Base-by-base conservation (phyloP, 2,797 vertebrate species). In the Adrianichthys oophorus region DNA sequence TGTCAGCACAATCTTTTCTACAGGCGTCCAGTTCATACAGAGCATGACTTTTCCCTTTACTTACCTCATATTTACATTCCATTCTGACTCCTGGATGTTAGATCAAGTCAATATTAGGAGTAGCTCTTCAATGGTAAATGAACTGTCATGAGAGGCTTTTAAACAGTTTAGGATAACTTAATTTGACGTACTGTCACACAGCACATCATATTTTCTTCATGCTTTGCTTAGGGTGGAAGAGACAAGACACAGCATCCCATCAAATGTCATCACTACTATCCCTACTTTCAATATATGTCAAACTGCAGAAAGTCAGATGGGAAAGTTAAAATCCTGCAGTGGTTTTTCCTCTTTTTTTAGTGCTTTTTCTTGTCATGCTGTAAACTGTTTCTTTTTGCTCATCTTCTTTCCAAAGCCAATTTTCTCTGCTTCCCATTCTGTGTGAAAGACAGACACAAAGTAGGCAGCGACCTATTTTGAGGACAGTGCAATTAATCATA, bases 401-500 rank as follows among this genome's bases (percentile, higher is more conserved):
- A 17, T 23, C 23, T 56, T 41, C 57, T 19, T 52, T 59, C 23
- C 0, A 13, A 52, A 62, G 59, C 48, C 4, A 4, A 4, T 41
- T 52, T 55, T 21, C 19, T 43, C 21, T 59, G 47, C 52, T 53
- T 56, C 37, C 64, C 61, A 44, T 42, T 74, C 52, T 37, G 52
- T 48, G 41, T 72, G 44, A 65, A 68, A 62, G 65, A 65, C 69
- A 74, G 69, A 70, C 41, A 32, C 58, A 52, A 47, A 63, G 69
- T 64, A 18, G 62, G 63, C 76, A 61, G 68, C 62, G 67, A 74
- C 72, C 88, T 91, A 90, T 92, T 92, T 91, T 80, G 85, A 81
- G 87, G 79, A 64, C 53, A 41, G 59, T 80, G 87, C 83, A 90
- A 90, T 92, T 91, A 92, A 92, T 91, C 84, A 91, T 87, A 85